Evolutionary conservation across 2,888 invertebrate genomes (phyloP), one percentile per base, ranked within the genome.

Genomic region (Uloborus plumipes): DNA sequence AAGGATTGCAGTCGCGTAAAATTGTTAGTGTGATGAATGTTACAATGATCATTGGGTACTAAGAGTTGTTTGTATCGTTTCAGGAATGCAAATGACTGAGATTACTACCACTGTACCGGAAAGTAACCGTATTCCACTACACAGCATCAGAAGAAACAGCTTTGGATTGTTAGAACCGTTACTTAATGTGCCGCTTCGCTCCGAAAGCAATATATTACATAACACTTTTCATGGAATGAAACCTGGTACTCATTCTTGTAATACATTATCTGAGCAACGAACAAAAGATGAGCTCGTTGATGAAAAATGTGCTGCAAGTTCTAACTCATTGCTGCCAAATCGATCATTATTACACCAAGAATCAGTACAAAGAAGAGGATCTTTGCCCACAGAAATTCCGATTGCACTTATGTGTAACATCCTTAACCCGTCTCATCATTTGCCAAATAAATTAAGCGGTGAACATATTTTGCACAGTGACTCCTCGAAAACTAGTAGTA

Each of bases 81-180:
- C 22, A 81, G 81, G 70, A 51, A 39, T 75, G 20, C 74, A 59
- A 22, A 47, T 26, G 18, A 22, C 70, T 49, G 64, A 47, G 26
- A 49, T 49, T 50, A 16, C 74, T n/a, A 49, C n/a, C 20, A 70
- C 64, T 13, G 20, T 70, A 39, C 26, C 55, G 18, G 74, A 81
- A 39, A 75, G 51, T 26, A 47, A 71, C 51, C 47, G 50, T 58
- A 26, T 47, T 49, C 47, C 58, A 20, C n/a, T 64, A 65, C 71
- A 65, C 15, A 20, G 47, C 13, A 59, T 58, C 39, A 69, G 81
- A 50, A 76, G 81, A 50, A 73, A 64, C 22, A 84, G 84, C 65
- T 84, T 77, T 61, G 84, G 81, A 55, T 65, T 81, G 18, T 59
- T 84, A n/a, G 84, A 84, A 47, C 72, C 76, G 51, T 67, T 78